Evolutionary conservation across 2,888 invertebrate genomes (phyloP).

Genomic region (Terebella lapidaria): DNA sequence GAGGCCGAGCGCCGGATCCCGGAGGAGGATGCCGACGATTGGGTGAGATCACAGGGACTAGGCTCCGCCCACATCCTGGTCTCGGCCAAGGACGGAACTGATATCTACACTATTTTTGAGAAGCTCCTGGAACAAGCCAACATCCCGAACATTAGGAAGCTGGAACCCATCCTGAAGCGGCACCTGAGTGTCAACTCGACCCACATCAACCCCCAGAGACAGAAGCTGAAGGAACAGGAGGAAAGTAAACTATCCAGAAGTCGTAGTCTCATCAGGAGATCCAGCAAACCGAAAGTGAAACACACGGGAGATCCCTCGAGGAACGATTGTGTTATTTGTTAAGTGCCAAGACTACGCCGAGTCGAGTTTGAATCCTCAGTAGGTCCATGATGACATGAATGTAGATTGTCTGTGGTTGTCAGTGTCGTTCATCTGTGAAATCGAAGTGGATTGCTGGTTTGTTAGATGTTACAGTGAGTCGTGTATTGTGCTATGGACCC

Average conservation of each 20-base stretch:
- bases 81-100: slow-evolving; percentile 61
- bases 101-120: slow-evolving; percentile 75
- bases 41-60: slow-evolving; percentile 20
- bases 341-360: not conserved
- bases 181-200: slow-evolving; percentile 69
- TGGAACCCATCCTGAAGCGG: slow-evolving; percentile 59
- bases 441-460: no score
- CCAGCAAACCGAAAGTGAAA: slow-evolving; percentile 58
- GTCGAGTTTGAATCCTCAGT: no score
- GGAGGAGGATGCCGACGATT: slow-evolving; percentile 72
- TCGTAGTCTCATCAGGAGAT: slow-evolving; percentile 72
- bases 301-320: slow-evolving; percentile 35
- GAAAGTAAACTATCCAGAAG: slow-evolving; percentile 55
- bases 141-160: slow-evolving; percentile 54
- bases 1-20: slow-evolving; percentile 57
- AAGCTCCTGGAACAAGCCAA: slow-evolving; percentile 72
- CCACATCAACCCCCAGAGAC: slow-evolving; percentile 46
- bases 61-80: slow-evolving; percentile 60
- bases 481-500: no score
- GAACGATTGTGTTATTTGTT: slow-evolving; percentile 24
- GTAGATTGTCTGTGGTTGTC: no score
- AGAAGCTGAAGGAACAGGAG: slow-evolving; percentile 34
- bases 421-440: no score
- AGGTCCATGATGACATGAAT: no score
- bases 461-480: no score